These are phyloP conservation scores for Pyrrhia umbra DNA, from an alignment of 2,888 invertebrate genomes.

Conservation along the genomic window DNA sequence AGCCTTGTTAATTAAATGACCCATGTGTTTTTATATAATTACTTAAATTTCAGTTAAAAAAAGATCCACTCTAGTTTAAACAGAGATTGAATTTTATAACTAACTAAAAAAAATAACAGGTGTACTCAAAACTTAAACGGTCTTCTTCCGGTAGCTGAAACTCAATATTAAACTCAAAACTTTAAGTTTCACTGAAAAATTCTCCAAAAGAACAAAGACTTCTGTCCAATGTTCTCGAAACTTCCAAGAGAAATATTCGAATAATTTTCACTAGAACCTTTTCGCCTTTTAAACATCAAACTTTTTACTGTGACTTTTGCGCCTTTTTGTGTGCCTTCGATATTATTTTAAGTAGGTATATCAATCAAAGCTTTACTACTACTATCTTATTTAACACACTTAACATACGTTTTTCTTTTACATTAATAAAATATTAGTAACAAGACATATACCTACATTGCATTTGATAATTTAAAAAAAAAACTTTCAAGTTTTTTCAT, in stretches of 20 bases:
- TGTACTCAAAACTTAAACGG: slow-evolving; percentile 54
- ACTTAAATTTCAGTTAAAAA: not conserved
- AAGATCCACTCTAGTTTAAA: too few species aligned
- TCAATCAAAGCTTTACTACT: too few species aligned
- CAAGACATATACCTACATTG: too few species aligned
- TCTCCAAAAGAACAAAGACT: slow-evolving; percentile 77
- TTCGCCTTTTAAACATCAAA: slow-evolving; percentile 49
- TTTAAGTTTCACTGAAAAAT: slow-evolving; percentile 73
- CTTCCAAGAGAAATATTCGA: slow-evolving; percentile 73
- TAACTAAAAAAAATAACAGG: slow-evolving; percentile 61
- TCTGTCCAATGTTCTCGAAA: slow-evolving; percentile 65
- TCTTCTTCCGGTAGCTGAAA: slow-evolving; percentile 62
- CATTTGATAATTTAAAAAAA: too few species aligned
- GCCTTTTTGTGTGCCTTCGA: not conserved
- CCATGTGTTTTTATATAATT: too few species aligned
- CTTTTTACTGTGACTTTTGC: slow-evolving; percentile 16
- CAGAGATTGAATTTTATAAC: slow-evolving; percentile 28
- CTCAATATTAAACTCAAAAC: slow-evolving; percentile 74
- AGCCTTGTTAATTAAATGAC: too few species aligned
- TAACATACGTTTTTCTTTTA: too few species aligned
- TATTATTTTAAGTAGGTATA: too few species aligned
- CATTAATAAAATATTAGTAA: too few species aligned
- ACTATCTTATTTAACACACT: too few species aligned
- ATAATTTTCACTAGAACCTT: slow-evolving; percentile 74
- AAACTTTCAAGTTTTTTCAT: too few species aligned